phyloP scores from a whole-genome alignment of 2,113 vertebrate species.

The Ciconia maguari region DNA sequence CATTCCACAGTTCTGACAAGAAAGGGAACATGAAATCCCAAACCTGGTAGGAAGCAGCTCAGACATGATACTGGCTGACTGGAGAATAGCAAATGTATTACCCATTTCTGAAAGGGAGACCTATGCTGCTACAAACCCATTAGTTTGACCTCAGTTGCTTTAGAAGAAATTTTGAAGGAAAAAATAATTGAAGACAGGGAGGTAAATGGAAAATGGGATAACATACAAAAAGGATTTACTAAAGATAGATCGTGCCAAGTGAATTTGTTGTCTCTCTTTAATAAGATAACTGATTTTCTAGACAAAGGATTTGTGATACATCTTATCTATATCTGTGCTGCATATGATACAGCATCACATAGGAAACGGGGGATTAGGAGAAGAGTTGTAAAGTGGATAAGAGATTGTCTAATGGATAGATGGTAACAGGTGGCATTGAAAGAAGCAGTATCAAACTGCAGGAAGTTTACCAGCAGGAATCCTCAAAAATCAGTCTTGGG shows the following conservation, averaged over 20 bases:
- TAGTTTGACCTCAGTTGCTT: slow-evolving; percentile 34
- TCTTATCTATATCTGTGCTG: slow-evolving; percentile 19
- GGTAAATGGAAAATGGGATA: slow-evolving; percentile 52
- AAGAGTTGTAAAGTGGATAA: slow-evolving; percentile 49
- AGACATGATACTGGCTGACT: background rate
- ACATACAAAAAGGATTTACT: slow-evolving; percentile 53
- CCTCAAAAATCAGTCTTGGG: background rate
- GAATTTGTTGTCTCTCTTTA: slow-evolving; percentile 46
- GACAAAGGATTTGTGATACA: slow-evolving; percentile 50
- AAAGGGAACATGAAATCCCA: slow-evolving; percentile 11
- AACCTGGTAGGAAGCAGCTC: background rate
- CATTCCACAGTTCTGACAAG: background rate
- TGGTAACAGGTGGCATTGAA: slow-evolving; percentile 17
- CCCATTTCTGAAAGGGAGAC: slow-evolving; percentile 16
- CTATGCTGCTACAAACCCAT: slow-evolving; percentile 14
- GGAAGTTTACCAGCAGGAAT: background rate
- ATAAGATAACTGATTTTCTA: slow-evolving; percentile 60
- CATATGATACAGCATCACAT: slow-evolving; percentile 26
- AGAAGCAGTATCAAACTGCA: background rate
- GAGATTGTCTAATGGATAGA: slow-evolving; percentile 28
- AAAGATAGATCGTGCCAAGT: slow-evolving; percentile 25
- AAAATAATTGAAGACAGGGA: slow-evolving; percentile 42
- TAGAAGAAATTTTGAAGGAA: slow-evolving; percentile 36
- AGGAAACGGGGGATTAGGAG: slow-evolving; percentile 38
- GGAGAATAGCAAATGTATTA: slow-evolving; percentile 6